Conservation (phyloP, 2,888 invertebrate species). For the Aradus depressus region DNA sequence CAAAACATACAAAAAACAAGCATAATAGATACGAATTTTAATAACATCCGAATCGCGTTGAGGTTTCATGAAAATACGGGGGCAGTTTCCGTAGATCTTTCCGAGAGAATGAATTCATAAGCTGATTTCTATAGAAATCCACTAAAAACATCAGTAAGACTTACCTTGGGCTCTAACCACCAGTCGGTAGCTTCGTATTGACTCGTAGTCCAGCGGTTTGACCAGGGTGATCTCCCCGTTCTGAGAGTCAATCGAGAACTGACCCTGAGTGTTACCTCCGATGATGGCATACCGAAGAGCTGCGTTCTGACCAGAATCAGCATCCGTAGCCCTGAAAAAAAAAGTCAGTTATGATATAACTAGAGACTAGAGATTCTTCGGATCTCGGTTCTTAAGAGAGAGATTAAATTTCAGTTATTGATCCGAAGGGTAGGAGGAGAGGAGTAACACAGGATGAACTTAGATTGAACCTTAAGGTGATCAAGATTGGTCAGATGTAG, state of each 20-base stretch:
- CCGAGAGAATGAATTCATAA: too few species aligned
- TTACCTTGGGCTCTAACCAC: slow-evolving; percentile 79
- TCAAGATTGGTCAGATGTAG: slow-evolving; percentile 29
- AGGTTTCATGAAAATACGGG: too few species aligned
- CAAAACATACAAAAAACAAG: too few species aligned
- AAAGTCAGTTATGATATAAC: too few species aligned
- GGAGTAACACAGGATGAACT: neutral
- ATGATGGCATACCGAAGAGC: slow-evolving; percentile 90
- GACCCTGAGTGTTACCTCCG: slow-evolving; percentile 86
- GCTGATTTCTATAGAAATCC: too few species aligned
- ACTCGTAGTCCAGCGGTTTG: slow-evolving; percentile 82
- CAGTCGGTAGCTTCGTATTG: slow-evolving; percentile 69
- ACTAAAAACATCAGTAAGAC: slow-evolving; percentile 7
- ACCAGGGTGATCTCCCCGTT: slow-evolving; percentile 83
- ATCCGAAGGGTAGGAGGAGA: too few species aligned
- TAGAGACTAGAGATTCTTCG: too few species aligned
- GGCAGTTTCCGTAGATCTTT: too few species aligned
- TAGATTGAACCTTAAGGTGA: neutral
- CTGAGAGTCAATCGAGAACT: slow-evolving; percentile 87
- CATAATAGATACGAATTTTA: too few species aligned
- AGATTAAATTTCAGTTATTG: too few species aligned
- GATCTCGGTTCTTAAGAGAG: too few species aligned
- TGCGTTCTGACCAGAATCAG: slow-evolving; percentile 85
- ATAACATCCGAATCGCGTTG: too few species aligned
- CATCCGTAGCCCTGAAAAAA: slow-evolving; percentile 65